Percentiles rank a stretch among this genome's conserved stretches.
phyloP scores from a whole-genome alignment of 2,113 vertebrate species.

The Aythya baeri region DNA sequence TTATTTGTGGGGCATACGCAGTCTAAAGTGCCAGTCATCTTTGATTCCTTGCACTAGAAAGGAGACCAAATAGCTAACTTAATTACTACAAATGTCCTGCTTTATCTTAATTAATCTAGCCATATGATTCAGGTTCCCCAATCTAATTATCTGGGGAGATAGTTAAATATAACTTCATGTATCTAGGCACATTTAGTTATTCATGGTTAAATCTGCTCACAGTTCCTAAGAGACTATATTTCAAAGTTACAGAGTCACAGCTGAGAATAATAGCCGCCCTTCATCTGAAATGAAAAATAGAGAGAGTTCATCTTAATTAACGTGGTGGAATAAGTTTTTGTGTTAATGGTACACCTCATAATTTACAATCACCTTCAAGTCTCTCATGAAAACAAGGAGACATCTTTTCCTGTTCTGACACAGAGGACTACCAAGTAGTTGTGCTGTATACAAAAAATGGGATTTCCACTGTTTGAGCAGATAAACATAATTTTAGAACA shows the following conservation, averaged over 20 bases:
- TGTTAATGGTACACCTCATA: neutral
- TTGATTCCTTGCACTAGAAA: neutral
- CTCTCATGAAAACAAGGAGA: neutral
- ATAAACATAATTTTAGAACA: neutral
- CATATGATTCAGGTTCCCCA: neutral
- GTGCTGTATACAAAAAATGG: neutral
- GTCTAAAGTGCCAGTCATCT: neutral
- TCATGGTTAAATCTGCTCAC: neutral
- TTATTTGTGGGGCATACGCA: fast-evolving
- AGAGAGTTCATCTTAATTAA: neutral
- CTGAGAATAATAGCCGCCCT: neutral
- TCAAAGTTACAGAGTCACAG: neutral
- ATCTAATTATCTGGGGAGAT: constrained; percentile 22
- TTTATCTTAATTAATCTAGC: neutral
- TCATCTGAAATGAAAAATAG: constrained; percentile 20
- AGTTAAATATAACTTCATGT: constrained; percentile 39
- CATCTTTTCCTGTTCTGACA: neutral
- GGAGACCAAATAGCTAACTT: neutral
- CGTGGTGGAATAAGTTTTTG: neutral
- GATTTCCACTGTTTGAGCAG: neutral
- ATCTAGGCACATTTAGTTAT: neutral
- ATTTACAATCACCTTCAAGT: neutral
- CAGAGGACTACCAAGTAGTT: neutral
- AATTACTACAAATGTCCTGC: neutral
- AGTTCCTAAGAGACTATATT: neutral